A percentile compares a stretch with the other conserved stretches of the same genome.
phyloP scores from a whole-genome alignment of 2,797 vertebrate species.

The Rousettus madagascariensis region DNA sequence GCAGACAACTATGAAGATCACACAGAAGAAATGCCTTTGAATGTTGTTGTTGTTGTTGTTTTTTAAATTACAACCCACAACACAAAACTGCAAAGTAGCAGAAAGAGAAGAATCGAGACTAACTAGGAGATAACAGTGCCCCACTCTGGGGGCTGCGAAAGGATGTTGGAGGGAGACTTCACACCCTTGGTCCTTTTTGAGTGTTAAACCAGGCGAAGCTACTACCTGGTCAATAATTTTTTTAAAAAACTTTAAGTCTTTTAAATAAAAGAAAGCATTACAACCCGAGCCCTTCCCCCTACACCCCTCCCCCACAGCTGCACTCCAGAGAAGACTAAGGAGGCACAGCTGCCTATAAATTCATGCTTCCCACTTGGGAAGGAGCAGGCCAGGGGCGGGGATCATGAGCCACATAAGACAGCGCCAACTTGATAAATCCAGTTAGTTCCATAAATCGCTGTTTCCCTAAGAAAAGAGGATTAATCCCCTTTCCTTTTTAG shows the following conservation, averaged over 20 bases:
- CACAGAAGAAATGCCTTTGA: no score
- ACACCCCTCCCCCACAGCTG: neutral
- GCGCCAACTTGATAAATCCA: neutral
- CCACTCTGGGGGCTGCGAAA: fast-evolving
- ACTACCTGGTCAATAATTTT: neutral
- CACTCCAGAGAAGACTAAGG: neutral
- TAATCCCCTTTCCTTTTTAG: neutral
- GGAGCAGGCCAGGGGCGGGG: neutral
- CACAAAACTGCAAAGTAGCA: neutral
- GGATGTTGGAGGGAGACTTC: neutral
- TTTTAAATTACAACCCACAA: neutral
- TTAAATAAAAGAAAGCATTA: neutral
- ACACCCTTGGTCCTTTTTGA: neutral
- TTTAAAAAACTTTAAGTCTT: neutral
- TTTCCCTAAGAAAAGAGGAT: neutral
- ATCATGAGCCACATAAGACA: neutral
- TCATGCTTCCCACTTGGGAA: neutral
- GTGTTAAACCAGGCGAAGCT: neutral
- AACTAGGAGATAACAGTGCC: fast-evolving
- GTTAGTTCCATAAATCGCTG: no score
- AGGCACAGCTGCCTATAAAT: neutral
- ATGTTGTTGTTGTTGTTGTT: neutral
- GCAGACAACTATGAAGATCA: fast-evolving
- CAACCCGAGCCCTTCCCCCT: neutral
- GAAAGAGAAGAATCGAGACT: neutral